Evolutionary conservation across 2,888 invertebrate species (phyloP), one percentile per base, ranked within the genome.

Genomic region (Tetanocera ferruginea): DNA sequence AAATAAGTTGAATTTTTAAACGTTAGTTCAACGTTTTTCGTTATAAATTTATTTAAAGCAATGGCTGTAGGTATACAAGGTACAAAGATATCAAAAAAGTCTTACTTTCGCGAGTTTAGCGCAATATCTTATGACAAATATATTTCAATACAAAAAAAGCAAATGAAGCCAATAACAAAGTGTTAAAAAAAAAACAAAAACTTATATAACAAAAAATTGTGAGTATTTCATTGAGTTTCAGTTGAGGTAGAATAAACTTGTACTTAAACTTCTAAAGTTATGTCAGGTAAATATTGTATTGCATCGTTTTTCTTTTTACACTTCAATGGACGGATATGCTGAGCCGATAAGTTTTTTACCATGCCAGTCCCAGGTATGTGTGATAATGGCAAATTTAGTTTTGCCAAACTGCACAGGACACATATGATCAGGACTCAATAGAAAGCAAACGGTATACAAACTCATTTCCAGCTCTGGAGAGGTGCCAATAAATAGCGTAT

Each of bases 391-490:
- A 14, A 86, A 76, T 23, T 80, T 82, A 0, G 82, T 83, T 5
- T 70, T 71, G 0, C 87, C 87, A 78, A 87, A 57, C 51, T 85
- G 85, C 34, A 87, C 83, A 43, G 83, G 78, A 52, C 87, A 87
- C 2, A 85, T 84, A 2, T 86, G 81, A n/a, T 81, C 83, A 6
- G 81, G 81, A n/a, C 82, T 80, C 52, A 83, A 67, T 8, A 88
- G 76, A 19, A 88, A 87, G 69, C 87, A 87, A 17, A 84, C 86
- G 2, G 87, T 87, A 23, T 85, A 87, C 2, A 87, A 78, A 71
- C 87, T 86, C 76, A 87, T 52, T 64, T 88, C 87, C 74, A 88
- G 80, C 51, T 88, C 87, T 0, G 87, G 87, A 0, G 87, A 86
- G 2, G 85, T 86, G 60, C 87, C 87, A 25, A 87, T 83, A 11